Conservation (phyloP, 2,113 vertebrate genomes). For the Greenwoodochromis staneri region DNA sequence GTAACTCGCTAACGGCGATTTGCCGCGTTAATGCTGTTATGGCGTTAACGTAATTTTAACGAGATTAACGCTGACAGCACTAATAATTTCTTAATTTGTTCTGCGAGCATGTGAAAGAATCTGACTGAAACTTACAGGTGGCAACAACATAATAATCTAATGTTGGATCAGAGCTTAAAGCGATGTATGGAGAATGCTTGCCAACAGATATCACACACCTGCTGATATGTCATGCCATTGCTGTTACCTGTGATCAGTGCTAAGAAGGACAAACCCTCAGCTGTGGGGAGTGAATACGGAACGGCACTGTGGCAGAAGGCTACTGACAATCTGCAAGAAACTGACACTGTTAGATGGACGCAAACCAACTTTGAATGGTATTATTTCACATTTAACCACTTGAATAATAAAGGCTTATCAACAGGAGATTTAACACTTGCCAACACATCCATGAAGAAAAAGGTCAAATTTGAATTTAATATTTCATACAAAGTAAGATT, state of each 20-base stretch:
- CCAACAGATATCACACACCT: background rate
- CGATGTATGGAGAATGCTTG: background rate
- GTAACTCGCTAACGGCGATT: background rate
- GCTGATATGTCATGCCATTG: background rate
- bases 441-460: background rate
- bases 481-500: background rate
- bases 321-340: conserved; percentile 94
- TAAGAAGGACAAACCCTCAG: conserved; percentile 44
- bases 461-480: background rate
- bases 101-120: background rate
- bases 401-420: background rate
- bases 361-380: conserved; percentile 41
- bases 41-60: accelerated
- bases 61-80: background rate
- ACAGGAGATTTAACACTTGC: background rate
- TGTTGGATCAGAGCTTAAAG: background rate
- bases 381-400: background rate
- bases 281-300: conserved; percentile 75
- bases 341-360: conserved; percentile 84
- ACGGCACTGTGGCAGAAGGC: conserved; percentile 87
- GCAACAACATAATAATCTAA: background rate
- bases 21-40: background rate
- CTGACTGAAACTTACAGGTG: background rate
- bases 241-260: conserved; percentile 28
- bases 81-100: background rate